Base-by-base conservation (phyloP, 2,113 vertebrate genomes). In the Coturnix japonica region DNA sequence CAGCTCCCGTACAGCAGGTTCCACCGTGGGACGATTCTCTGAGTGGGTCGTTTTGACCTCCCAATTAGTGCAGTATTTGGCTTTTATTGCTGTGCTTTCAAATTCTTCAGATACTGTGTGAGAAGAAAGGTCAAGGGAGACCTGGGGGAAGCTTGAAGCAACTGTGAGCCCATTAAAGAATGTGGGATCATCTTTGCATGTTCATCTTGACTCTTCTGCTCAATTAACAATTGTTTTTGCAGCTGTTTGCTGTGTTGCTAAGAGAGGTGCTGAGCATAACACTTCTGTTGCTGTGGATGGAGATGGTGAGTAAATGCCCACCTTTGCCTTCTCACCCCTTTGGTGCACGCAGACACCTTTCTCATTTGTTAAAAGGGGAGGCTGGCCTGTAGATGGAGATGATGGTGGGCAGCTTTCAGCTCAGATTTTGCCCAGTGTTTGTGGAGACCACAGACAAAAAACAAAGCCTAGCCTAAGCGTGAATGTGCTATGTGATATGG, bases 241-340 rank as follows among this genome's bases (percentile, higher is more conserved):
- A 99, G 99, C 97, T 75, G 97, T 98, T 69, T 98, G 98, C 95
- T 99, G 98, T 95, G 98, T 99, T 89, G 96, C 98, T 37, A 99
- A 98, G 97, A 99, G 98, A 95, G 95, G 96, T 25, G 91, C 98
- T 35, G 99, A 99, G 87, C 94, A 98, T 39, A 96, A 96, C 85
- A 90, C 97, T 74, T 91, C 97, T 61, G 98, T 96, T 78, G 96
- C 98, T 91, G 98, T 98, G 65, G 99, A 99, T 26, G 95, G 96
- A 53, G 99, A 99, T 0, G 99, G 99, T 99, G 81, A 97, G 98
- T 95, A 81, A 89, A 56, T 53, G 30, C 33, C 35, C 19, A 4
- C 25, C 6, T 33, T 66, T 69, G 31, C 53, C 31, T 49, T 46
- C 85, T 37, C 31, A 26, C 47, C n/a, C 78, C 31, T 21, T 65